Evolutionary conservation across 2,888 invertebrate genomes (phyloP).

Genomic region (Dorcus parallelipipedus): DNA sequence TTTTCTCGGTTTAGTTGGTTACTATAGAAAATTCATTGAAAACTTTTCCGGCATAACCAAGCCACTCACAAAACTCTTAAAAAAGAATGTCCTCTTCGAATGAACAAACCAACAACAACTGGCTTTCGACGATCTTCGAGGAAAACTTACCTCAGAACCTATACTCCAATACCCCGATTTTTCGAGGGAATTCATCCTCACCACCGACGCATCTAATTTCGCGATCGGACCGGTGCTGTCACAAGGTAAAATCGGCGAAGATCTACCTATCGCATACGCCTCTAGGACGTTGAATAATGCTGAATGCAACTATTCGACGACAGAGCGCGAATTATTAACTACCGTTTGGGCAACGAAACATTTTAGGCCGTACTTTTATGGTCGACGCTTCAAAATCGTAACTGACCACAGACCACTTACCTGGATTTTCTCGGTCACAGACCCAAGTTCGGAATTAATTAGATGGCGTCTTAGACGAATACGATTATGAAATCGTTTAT

Average conservation of each 20-base stretch:
- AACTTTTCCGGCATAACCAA: slow-evolving; percentile 25
- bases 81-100: slow-evolving; percentile 9
- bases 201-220: slow-evolving; percentile 38
- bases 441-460: slow-evolving; percentile 32
- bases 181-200: slow-evolving; percentile 30
- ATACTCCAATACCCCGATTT: slow-evolving; percentile 27
- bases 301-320: slow-evolving; percentile 40
- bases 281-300: slow-evolving; percentile 35
- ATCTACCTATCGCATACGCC: slow-evolving; percentile 40
- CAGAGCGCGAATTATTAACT: slow-evolving; percentile 40
- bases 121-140: not conserved
- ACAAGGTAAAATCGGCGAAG: slow-evolving; percentile 30
- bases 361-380: slow-evolving; percentile 38
- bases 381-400: not conserved
- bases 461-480: slow-evolving; percentile 39
- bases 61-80: slow-evolving; percentile 11
- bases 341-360: slow-evolving; percentile 31
- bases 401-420: slow-evolving; percentile 26
- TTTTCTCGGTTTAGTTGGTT: slow-evolving; percentile 35
- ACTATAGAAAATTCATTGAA: slow-evolving; percentile 37
- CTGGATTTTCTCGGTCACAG: slow-evolving; percentile 37
- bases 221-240: slow-evolving; percentile 34
- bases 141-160: slow-evolving; percentile 11
- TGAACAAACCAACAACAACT: not conserved
- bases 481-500: slow-evolving; percentile 35